A percentile compares a stretch with the other conserved stretches of the same genome.
Conservation (phyloP, 2,113 vertebrate genomes). For the Synchiropus splendidus region DNA sequence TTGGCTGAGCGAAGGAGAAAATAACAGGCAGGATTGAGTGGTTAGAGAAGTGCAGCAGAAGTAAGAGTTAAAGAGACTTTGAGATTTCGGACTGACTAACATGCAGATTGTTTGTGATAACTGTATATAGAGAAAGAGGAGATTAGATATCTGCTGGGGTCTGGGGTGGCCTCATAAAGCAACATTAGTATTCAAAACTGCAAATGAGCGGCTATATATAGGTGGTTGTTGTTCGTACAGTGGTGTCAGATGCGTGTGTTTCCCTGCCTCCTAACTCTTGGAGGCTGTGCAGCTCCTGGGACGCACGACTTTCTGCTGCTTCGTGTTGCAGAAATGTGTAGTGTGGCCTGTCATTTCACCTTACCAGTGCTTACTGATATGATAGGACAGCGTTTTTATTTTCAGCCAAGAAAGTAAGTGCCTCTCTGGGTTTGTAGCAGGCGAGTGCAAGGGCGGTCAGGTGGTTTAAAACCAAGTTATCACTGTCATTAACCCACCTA, state of each 20-base stretch:
- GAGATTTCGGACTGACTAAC: too few species aligned
- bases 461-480: too few species aligned
- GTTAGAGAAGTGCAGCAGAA: too few species aligned
- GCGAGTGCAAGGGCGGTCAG: too few species aligned
- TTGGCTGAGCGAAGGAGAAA: too few species aligned
- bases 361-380: too few species aligned
- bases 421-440: too few species aligned
- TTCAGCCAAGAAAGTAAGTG: too few species aligned
- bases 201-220: constrained; percentile 39
- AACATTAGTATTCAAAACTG: constrained; percentile 31
- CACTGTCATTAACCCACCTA: too few species aligned
- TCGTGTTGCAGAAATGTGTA: constrained; percentile 1
- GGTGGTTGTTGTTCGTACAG: constrained; percentile 16
- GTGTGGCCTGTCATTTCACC: constrained; percentile 1
- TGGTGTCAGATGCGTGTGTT: constrained; percentile 5
- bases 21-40: too few species aligned
- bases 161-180: constrained; percentile 12
- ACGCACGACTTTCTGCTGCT: constrained; percentile 10
- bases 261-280: constrained; percentile 11
- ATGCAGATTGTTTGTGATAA: not conserved
- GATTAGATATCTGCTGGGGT: not conserved
- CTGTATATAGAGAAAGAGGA: not conserved
- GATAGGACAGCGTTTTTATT: too few species aligned
- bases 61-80: too few species aligned
- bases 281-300: constrained; percentile 3